Evolutionary conservation across 2,113 vertebrate species (phyloP).

Genomic region (Pygoscelis adeliae): DNA sequence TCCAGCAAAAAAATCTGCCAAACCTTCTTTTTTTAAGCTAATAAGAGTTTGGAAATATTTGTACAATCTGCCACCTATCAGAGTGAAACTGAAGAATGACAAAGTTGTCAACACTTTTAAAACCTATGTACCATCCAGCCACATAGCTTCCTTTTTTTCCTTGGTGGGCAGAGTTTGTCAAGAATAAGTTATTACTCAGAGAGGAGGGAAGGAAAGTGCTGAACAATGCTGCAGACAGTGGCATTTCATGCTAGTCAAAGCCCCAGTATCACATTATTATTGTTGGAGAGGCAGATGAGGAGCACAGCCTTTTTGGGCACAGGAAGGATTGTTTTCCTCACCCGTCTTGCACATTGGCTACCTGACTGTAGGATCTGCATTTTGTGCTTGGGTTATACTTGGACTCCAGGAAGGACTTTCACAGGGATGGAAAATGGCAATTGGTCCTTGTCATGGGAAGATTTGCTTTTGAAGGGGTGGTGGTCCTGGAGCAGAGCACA

Average conservation of each 20-base stretch:
- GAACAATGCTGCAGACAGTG: background rate
- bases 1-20: background rate
- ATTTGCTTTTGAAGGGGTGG: background rate
- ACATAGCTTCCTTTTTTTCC: background rate
- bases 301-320: background rate
- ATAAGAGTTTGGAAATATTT: background rate
- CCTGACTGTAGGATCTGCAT: background rate
- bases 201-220: background rate
- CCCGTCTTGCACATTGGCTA: accelerated
- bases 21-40: background rate
- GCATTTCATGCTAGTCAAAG: background rate
- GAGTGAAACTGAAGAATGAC: background rate
- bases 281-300: background rate
- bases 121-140: background rate
- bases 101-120: background rate
- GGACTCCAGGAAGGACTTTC: background rate
- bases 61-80: background rate
- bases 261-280: background rate
- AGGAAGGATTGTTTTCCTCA: background rate
- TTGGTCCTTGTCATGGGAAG: background rate
- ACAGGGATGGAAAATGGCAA: background rate
- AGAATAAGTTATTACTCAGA: background rate
- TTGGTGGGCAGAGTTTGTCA: background rate
- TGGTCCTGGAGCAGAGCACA: background rate
- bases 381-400: background rate